Percentiles rank a stretch among this genome's conserved stretches.
These are phyloP conservation scores for Galerucella nymphaeae DNA, from an alignment of 2,888 invertebrate genomes.

Conservation along the genomic window DNA sequence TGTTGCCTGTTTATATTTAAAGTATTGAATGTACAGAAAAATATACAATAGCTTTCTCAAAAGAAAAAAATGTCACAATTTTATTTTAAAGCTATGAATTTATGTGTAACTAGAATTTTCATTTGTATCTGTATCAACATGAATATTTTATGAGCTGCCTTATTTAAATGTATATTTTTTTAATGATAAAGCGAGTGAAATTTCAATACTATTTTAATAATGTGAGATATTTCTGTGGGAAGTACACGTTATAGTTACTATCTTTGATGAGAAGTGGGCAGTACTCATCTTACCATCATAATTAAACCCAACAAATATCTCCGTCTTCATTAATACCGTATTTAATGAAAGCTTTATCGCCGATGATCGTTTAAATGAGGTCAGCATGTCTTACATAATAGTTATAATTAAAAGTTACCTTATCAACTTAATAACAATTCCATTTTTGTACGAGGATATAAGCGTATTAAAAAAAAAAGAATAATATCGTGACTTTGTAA, in stretches of 20 bases:
- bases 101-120: no score
- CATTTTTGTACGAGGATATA: slow-evolving; percentile 15
- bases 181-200: not conserved
- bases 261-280: not conserved
- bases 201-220: not conserved
- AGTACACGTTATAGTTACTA: not conserved
- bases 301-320: not conserved
- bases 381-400: slow-evolving; percentile 10
- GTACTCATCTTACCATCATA: not conserved
- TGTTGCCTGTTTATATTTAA: no score
- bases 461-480: not conserved
- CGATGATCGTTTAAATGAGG: slow-evolving; percentile 10
- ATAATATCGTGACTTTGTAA: slow-evolving; percentile 41
- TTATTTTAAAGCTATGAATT: no score
- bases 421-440: slow-evolving; percentile 26
- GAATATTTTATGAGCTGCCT: no score
- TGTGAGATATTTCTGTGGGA: slow-evolving; percentile 2
- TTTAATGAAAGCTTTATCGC: slow-evolving; percentile 9
- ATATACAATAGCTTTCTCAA: no score
- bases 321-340: not conserved
- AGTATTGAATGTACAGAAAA: no score
- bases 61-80: no score
- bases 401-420: slow-evolving; percentile 15
- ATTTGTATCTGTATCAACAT: no score
- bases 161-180: not conserved